Base-by-base conservation (phyloP, 2,888 invertebrate genomes). In the Hyalella azteca region DNA sequence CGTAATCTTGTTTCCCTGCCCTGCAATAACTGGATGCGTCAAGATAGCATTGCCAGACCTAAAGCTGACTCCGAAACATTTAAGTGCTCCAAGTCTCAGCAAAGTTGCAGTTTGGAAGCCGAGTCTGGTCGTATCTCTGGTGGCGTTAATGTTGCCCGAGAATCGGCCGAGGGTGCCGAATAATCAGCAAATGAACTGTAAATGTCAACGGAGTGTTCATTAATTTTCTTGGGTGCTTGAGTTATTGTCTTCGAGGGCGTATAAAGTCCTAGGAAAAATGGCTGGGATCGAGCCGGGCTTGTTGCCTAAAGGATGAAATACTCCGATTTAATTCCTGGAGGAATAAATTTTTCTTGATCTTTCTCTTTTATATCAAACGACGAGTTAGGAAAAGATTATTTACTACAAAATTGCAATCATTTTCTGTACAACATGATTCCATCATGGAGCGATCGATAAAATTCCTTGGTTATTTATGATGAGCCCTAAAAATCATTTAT, bases 111-210 rank as follows among this genome's bases (percentile, higher is more conserved):
- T 29, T 54, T 22, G 54, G 54, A 54, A 54, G 54, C 54, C 54
- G 29, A 54, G 54, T 54, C 54, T 66, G 66, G 29, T 66, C 66
- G 66, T 66, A 36, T 36, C 36, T 66, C 29, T 66, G 36, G 36
- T 36, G 66, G 66, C 36, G 66, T 66, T 66, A 66, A 66, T 66
- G 66, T 36, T 66, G 36, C 36, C 66, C 36, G n/a, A 66, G 66
- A 36, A 66, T 66, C 66, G 66, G 36, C 36, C 66, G 66, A 36
- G 36, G 66, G 66, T 36, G 66, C 66, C 66, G 66, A 36, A 66
- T 66, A 66, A 66, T 66, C 66, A 66, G 66, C 66, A 66, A 66
- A 66, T 66, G 66, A 66, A 66, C 66, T 66, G 66, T 66, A 32
- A 66, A 66, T 66, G 66, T 66, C 66, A 66, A 32, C 36, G 66